A percentile compares a stretch with the other conserved stretches of the same genome.
These are phyloP conservation scores for Borostomias antarcticus DNA, from an alignment of 2,797 vertebrate genomes.

Conservation along the genomic window DNA sequence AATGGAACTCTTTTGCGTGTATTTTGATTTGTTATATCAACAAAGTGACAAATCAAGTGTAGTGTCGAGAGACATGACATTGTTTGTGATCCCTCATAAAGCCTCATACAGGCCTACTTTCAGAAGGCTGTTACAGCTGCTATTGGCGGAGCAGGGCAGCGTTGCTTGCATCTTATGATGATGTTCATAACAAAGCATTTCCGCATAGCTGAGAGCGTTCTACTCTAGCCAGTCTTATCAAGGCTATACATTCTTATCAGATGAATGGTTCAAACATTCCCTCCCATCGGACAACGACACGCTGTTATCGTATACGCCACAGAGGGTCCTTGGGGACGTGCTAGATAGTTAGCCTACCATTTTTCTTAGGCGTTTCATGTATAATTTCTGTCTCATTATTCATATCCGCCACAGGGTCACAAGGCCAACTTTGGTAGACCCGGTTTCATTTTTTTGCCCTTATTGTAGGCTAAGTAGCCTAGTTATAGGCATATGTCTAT, in stretches of 20 bases:
- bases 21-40: neutral
- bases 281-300: slow-evolving; percentile 52
- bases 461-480: neutral
- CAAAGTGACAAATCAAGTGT: neutral
- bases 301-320: slow-evolving; percentile 36
- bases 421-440: slow-evolving; percentile 2
- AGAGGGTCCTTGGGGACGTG: slow-evolving; percentile 35
- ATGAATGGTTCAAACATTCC: slow-evolving; percentile 58
- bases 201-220: neutral
- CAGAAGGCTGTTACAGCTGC: no score
- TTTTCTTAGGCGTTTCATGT: slow-evolving; percentile 9
- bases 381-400: slow-evolving; percentile 11
- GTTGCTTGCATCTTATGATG: slow-evolving; percentile 11
- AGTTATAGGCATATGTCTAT: no score
- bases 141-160: slow-evolving; percentile 6
- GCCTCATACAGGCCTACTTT: no score
- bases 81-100: neutral
- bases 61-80: neutral
- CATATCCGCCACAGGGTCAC: slow-evolving; percentile 1
- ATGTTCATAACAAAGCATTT: slow-evolving; percentile 10
- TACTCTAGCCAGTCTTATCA: slow-evolving; percentile 12
- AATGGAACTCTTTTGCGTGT: no score
- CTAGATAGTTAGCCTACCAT: neutral
- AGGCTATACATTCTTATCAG: slow-evolving; percentile 30
- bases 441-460: slow-evolving; percentile 17